Base-by-base conservation (phyloP, 2,797 vertebrate species). In the Pseudochromis fuscus region DNA sequence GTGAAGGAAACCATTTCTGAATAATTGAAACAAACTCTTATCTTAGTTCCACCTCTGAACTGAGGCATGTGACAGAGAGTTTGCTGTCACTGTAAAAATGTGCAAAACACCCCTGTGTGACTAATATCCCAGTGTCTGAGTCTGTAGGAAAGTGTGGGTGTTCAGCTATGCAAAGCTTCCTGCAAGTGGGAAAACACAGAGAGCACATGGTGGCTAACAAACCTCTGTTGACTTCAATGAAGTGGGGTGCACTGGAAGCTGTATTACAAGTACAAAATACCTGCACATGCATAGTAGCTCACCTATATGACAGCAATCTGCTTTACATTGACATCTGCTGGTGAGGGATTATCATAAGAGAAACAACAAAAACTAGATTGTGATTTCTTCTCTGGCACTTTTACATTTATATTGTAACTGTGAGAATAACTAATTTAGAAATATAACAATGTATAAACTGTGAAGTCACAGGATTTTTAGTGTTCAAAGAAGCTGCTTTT, bases 101-200 rank as follows among this genome's bases (percentile, higher is more conserved):
- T 68, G 42, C 57, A 75, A 77, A 86, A 81, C 58, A 63, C 61
- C 62, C 45, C 58, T 64, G 70, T 72, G 58, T 83, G 83, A 82
- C 79, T 81, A 83, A 89, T 83, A 71, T 86, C 79, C 72, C 59
- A 51, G 63, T 68, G 67, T 74, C 75, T 76, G 74, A 70, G 72
- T 81, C 65, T 80, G 81, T 72, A 76, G 83, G 77, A 79, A 85
- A 86, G 79, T 86, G 91, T 90, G 83, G 89, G 86, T 89, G 87
- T 85, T 84, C 40, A 77, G 68, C 74, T 88, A 89, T 89, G 81
- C 79, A 81, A 77, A 81, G 70, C 83, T 92, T 89, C 85, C 76
- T 81, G 83, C 86, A 71, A 83, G 58, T 81, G 79, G 88, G 90
- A 84, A 87, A 88, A 89, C 61, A 75, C 81, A 75, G 69, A 72